Percentiles rank a stretch among this genome's conserved stretches.
Evolutionary conservation across 2,797 vertebrate genomes (phyloP).

Genomic region (Amniataba percoides): DNA sequence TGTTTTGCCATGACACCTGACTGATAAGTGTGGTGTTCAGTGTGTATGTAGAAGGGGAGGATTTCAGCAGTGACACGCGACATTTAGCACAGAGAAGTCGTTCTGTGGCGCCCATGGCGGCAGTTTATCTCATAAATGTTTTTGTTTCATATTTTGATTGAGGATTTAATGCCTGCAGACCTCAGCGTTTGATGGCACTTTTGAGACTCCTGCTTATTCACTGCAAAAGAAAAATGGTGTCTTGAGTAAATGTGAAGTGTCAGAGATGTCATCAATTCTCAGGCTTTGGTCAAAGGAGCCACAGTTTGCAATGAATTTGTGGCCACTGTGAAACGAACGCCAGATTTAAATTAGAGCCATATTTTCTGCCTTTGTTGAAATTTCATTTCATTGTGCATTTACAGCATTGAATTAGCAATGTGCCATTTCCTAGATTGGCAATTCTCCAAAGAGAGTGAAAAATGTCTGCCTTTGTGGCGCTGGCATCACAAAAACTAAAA

Average conservation of each 20-base stretch:
- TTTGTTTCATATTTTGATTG: conserved; percentile 65
- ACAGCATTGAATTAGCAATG: conserved; percentile 12
- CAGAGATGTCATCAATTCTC: conserved; percentile 55
- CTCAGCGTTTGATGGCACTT: conserved; percentile 40
- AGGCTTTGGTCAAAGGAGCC: conserved; percentile 39
- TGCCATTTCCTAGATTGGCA: conserved; percentile 17
- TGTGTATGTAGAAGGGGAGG: conserved; percentile 51
- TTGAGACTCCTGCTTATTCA: conserved; percentile 50
- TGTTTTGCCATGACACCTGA: conserved; percentile 83
- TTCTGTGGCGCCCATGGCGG: conserved; percentile 38
- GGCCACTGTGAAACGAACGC: conserved; percentile 16
- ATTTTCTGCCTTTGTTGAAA: conserved; percentile 5
- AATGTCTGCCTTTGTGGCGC: background rate
- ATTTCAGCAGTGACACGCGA: conserved; percentile 62
- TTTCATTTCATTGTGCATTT: conserved; percentile 24
- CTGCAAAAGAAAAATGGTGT: conserved; percentile 48
- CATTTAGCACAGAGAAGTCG: conserved; percentile 63
- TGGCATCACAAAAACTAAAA: conserved; percentile 13
- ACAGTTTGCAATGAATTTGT: conserved; percentile 35
- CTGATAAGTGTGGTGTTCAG: conserved; percentile 77
- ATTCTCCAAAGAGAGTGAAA: conserved; percentile 14
- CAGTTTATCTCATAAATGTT: conserved; percentile 62
- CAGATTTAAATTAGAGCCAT: conserved; percentile 19
- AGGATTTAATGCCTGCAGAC: conserved; percentile 50
- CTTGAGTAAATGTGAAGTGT: conserved; percentile 54